Conservation (phyloP, 1,140 invertebrate genomes). For the Euwallacea fornicatus region DNA sequence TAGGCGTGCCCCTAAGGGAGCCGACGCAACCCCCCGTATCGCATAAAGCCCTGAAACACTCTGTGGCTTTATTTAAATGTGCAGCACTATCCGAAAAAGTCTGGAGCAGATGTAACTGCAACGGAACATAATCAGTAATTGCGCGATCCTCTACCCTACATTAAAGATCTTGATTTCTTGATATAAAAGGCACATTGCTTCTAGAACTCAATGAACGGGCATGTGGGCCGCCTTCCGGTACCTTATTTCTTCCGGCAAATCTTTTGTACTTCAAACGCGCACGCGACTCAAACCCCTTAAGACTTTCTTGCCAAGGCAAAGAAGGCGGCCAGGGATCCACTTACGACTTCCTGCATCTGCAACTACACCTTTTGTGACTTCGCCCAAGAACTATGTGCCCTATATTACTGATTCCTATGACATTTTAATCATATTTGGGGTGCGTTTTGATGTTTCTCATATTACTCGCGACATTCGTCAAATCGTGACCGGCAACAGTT, state of each 20-base stretch:
- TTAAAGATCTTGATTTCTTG: slow-evolving; percentile 24
- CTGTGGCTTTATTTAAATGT: no score
- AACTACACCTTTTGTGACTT: neutral
- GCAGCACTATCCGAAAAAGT: no score
- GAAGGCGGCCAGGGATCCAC: slow-evolving; percentile 26
- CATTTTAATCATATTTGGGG: no score
- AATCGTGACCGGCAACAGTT: no score
- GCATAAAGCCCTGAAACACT: no score
- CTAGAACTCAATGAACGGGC: slow-evolving; percentile 17
- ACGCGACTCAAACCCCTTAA: slow-evolving; percentile 29
- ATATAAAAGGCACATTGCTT: slow-evolving; percentile 15
- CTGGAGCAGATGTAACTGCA: no score
- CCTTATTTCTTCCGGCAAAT: slow-evolving; percentile 35
- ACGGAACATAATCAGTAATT: no score
- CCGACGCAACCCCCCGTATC: neutral
- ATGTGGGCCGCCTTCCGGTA: slow-evolving; percentile 35
- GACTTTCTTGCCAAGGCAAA: slow-evolving; percentile 10
- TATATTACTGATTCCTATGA: no score
- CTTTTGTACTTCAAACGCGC: slow-evolving; percentile 29
- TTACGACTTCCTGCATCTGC: slow-evolving; percentile 38
- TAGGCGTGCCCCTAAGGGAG: slow-evolving; percentile 22
- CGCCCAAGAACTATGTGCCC: no score
- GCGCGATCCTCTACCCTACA: no score
- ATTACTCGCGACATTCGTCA: no score
- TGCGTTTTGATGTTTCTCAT: no score